phyloP scores from a whole-genome alignment of 2,888 invertebrate genomes.

The Euphydryas editha region DNA sequence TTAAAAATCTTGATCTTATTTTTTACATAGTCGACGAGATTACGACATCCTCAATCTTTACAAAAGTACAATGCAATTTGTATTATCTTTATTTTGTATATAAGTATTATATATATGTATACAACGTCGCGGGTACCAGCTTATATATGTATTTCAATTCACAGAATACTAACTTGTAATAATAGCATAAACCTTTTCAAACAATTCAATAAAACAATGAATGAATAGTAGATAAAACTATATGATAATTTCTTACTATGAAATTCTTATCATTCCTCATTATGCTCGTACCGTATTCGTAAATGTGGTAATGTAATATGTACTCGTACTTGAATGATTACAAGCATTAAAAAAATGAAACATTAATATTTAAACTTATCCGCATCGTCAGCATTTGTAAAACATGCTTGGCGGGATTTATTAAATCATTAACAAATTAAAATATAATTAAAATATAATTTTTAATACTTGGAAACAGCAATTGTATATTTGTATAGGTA shows the following conservation, averaged over 20 bases:
- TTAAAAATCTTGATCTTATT: slow-evolving; percentile 29
- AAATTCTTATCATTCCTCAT: slow-evolving; percentile 36
- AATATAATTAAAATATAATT: too few species aligned
- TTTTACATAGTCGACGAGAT: slow-evolving; percentile 22
- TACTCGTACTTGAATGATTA: slow-evolving; percentile 4
- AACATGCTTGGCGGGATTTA: not conserved
- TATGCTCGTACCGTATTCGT: slow-evolving; percentile 23
- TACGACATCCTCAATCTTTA: slow-evolving; percentile 25
- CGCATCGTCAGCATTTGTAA: not conserved
- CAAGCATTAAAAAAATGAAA: not conserved
- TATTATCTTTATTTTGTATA: slow-evolving; percentile 10
- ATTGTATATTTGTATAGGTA: too few species aligned
- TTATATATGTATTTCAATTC: too few species aligned
- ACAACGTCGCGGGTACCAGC: too few species aligned
- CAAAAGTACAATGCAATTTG: slow-evolving; percentile 20
- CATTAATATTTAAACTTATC: not conserved
- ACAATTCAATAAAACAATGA: slow-evolving; percentile 38
- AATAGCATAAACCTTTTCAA: slow-evolving; percentile 29
- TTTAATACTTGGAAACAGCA: too few species aligned
- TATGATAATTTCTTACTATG: slow-evolving; percentile 32
- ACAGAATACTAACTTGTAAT: slow-evolving; percentile 19
- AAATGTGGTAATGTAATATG: slow-evolving; percentile 6
- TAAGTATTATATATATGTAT: not conserved
- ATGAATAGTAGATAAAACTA: slow-evolving; percentile 32
- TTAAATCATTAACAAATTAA: not conserved